These are phyloP conservation scores for Trachops cirrhosus DNA, from an alignment of 2,797 vertebrate species.

Conservation along the genomic window DNA sequence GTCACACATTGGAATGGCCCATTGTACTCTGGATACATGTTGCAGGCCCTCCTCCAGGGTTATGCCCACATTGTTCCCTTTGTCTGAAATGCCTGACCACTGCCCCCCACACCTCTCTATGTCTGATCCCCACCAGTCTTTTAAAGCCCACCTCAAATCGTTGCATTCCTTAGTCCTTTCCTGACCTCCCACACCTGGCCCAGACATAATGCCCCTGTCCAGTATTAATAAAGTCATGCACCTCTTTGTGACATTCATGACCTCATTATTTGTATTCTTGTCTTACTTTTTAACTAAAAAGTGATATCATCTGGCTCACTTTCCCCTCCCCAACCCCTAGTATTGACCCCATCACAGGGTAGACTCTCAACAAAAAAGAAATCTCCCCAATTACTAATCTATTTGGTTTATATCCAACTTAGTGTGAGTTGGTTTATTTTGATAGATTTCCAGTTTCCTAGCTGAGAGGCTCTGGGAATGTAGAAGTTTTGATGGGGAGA, in stretches of 20 bases:
- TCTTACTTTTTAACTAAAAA: not conserved
- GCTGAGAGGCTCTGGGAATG: not conserved
- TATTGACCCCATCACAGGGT: not conserved
- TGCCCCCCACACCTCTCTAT: accelerated
- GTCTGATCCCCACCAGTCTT: not conserved
- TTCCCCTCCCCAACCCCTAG: not conserved
- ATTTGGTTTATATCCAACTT: not conserved
- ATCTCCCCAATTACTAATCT: not conserved
- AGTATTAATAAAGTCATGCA: not conserved
- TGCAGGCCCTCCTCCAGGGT: not conserved
- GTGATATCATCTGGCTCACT: not conserved
- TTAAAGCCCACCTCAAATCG: not conserved
- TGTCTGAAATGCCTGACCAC: not conserved
- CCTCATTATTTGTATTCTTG: not conserved
- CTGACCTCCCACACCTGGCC: not conserved
- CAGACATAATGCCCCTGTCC: not conserved
- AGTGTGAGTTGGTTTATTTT: not conserved
- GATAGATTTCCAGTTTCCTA: not conserved
- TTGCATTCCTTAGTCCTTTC: not conserved
- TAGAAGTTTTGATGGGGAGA: not conserved
- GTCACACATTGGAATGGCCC: not conserved
- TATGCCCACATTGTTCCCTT: not conserved
- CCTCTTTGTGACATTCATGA: not conserved
- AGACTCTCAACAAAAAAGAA: not conserved
- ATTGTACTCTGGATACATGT: not conserved